Evolutionary conservation across 2,888 invertebrate genomes (phyloP).

Genomic region (Litoditis marina): DNA sequence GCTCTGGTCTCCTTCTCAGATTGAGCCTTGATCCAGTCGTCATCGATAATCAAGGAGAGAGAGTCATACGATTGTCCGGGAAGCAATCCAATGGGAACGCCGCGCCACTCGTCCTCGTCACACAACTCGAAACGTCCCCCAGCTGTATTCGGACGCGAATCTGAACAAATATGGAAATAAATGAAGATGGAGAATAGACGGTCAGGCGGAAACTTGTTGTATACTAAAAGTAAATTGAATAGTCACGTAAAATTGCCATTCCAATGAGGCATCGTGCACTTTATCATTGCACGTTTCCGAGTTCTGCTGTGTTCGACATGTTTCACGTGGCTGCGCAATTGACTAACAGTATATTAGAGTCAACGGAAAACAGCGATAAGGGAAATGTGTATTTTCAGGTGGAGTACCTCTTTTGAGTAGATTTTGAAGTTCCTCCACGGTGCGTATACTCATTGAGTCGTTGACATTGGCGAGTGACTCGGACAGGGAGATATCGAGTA

Average conservation of each 20-base stretch:
- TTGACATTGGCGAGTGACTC: constrained; percentile 2
- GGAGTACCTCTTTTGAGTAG: constrained; percentile 4
- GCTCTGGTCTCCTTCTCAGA: too few species aligned
- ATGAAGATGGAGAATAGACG: too few species aligned
- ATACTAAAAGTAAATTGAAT: too few species aligned
- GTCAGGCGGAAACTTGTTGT: too few species aligned
- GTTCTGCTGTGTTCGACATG: constrained; percentile 2
- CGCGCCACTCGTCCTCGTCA: constrained; percentile 7
- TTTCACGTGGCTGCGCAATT: too few species aligned
- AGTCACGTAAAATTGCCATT: too few species aligned
- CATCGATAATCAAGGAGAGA: constrained; percentile 24
- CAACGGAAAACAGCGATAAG: not conserved
- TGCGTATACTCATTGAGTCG: constrained; percentile 14
- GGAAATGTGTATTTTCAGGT: not conserved
- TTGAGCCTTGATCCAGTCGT: constrained; percentile 7
- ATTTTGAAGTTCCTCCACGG: constrained; percentile 20
- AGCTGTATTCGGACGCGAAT: not conserved
- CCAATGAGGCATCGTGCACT: too few species aligned
- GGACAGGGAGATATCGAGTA: constrained; percentile 1
- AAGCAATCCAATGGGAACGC: constrained; percentile 20
- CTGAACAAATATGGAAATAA: not conserved
- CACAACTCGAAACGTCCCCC: constrained; percentile 8
- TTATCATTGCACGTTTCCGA: not conserved
- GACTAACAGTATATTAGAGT: too few species aligned
- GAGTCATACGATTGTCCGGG: constrained; percentile 30